Conservation (phyloP, 2,113 vertebrate genomes). For the western clawed frog (Xenopus tropicalis) region DNA sequence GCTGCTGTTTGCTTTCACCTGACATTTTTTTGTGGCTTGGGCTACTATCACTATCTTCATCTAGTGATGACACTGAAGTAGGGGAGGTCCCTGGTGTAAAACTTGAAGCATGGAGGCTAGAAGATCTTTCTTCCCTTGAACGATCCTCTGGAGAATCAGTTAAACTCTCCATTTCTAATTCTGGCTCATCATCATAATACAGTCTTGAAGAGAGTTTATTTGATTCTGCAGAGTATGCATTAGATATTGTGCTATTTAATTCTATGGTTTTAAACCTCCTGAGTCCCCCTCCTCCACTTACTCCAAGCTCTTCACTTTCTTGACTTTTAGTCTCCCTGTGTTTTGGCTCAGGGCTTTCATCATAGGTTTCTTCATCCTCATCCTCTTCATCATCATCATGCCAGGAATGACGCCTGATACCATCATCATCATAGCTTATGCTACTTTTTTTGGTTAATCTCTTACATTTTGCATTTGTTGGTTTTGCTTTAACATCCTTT, state of each 20-base stretch:
- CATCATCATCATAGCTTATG: constrained; percentile 78
- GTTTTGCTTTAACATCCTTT: constrained; percentile 64
- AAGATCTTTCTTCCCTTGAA: constrained; percentile 92
- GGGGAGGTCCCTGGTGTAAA: constrained; percentile 92
- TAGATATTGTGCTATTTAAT: constrained; percentile 75
- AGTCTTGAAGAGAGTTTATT: constrained; percentile 71
- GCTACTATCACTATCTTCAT: constrained; percentile 96
- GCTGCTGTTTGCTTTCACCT: constrained; percentile 84
- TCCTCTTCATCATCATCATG: constrained; percentile 60
- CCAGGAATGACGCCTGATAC: constrained; percentile 71
- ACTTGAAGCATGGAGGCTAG: constrained; percentile 89
- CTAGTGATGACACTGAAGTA: constrained; percentile 92
- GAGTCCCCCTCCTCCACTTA: constrained; percentile 67
- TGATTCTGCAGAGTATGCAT: constrained; percentile 64
- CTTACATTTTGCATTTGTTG: constrained; percentile 59
- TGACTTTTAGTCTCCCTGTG: constrained; percentile 77
- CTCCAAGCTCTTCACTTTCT: constrained; percentile 67
- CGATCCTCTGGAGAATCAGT: constrained; percentile 92
- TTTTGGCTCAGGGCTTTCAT: constrained; percentile 72
- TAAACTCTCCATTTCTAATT: constrained; percentile 90
- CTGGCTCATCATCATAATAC: constrained; percentile 81
- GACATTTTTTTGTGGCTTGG: constrained; percentile 81
- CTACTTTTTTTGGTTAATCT: constrained; percentile 64
- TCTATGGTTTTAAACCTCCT: constrained; percentile 83
- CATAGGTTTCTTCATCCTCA: constrained; percentile 62